Evolutionary conservation across 2,113 vertebrate genomes (phyloP).

Genomic region (Diadophis punctatus): DNA sequence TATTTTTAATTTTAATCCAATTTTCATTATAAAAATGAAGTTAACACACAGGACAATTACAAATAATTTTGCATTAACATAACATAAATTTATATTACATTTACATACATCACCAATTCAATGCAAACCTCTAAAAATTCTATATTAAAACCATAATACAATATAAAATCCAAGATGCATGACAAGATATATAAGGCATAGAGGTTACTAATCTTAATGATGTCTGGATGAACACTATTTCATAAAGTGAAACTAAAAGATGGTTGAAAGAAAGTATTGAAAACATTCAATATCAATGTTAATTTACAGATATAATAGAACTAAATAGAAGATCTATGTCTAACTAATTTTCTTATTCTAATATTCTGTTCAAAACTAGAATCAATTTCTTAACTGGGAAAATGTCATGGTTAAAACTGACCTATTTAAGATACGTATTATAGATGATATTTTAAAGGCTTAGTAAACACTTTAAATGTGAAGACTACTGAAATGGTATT

Average conservation of each 20-base stretch:
- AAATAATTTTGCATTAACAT: not conserved
- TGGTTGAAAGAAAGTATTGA: not conserved
- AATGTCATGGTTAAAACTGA: not conserved
- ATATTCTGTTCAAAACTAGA: not conserved
- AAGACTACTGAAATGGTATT: not conserved
- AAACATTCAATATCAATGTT: not conserved
- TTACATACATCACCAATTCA: not conserved
- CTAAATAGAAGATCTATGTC: not conserved
- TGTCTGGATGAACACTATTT: not conserved
- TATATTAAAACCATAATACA: not conserved
- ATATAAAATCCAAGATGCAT: not conserved
- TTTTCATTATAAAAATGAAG: not conserved
- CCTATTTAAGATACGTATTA: not conserved
- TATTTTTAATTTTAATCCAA: not conserved
- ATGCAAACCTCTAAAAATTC: not conserved
- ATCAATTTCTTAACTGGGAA: not conserved
- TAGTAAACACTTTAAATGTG: not conserved
- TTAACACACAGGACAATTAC: not conserved
- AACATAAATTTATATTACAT: not conserved
- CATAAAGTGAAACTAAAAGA: not conserved
- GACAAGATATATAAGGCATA: not conserved
- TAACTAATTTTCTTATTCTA: not conserved
- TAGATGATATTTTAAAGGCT: not conserved
- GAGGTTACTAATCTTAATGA: not conserved
- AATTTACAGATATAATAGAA: not conserved